Conservation (phyloP, 1,140 invertebrate genomes). For the Steinernema feltiae region DNA sequence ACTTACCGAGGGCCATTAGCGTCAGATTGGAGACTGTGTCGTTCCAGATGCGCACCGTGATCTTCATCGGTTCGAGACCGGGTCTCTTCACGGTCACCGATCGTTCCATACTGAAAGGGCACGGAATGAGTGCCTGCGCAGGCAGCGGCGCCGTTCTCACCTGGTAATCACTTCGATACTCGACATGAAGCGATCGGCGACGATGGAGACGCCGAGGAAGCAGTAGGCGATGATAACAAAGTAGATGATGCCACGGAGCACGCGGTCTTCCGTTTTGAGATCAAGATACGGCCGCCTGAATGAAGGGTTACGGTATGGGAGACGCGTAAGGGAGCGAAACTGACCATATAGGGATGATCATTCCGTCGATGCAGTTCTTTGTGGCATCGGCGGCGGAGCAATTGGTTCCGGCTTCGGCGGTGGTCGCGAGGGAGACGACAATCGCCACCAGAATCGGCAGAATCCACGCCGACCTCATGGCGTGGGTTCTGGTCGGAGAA, state of each 20-base stretch:
- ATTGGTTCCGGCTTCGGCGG: slow-evolving; percentile 50
- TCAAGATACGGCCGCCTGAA: slow-evolving; percentile 67
- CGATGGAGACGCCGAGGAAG: slow-evolving; percentile 96
- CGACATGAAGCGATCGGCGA: slow-evolving; percentile 97
- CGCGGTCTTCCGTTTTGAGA: slow-evolving; percentile 66
- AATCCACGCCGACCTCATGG: slow-evolving; percentile 12
- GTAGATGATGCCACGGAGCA: slow-evolving; percentile 79
- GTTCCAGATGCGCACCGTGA: slow-evolving; percentile 72
- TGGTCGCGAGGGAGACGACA: slow-evolving; percentile 3
- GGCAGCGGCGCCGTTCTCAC: slow-evolving; percentile 65
- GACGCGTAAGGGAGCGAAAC: slow-evolving; percentile 3
- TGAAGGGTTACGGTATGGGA: background rate
- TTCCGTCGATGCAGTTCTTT: slow-evolving; percentile 56
- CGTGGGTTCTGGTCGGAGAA: background rate
- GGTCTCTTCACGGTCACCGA: slow-evolving; percentile 59
- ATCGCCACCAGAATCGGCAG: background rate
- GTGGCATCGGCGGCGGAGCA: slow-evolving; percentile 56
- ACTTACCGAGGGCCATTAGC: slow-evolving; percentile 85
- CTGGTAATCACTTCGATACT: slow-evolving; percentile 98
- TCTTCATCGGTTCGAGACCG: slow-evolving; percentile 53
- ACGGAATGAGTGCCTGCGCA: background rate
- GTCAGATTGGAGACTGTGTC: slow-evolving; percentile 98
- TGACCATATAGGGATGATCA: slow-evolving; percentile 50
- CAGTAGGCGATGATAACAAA: slow-evolving; percentile 81
- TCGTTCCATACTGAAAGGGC: slow-evolving; percentile 50